These are phyloP conservation scores for Patiria pectinifera DNA, from an alignment of 53 echinoderm and acorn worm species.

Conservation along the genomic window DNA sequence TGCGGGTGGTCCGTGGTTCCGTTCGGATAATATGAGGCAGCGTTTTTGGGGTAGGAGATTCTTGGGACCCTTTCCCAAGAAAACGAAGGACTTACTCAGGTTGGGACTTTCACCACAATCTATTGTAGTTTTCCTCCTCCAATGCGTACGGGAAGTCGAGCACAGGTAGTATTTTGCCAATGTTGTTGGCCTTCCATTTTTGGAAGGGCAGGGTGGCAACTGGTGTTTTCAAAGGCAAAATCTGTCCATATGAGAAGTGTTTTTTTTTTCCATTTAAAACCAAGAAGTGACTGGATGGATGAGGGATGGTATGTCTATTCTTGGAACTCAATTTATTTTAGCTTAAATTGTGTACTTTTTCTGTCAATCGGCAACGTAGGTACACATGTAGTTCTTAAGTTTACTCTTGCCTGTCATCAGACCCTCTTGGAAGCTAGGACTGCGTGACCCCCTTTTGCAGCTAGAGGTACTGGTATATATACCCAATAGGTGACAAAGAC, in stretches of 20 bases:
- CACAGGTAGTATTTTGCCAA: no score
- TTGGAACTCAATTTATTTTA: background rate
- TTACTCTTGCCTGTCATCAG: background rate
- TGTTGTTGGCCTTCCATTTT: no score
- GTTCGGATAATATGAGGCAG: slow-evolving; percentile 14
- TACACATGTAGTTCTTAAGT: background rate
- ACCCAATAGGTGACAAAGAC: background rate
- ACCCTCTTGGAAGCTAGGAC: slow-evolving; percentile 6
- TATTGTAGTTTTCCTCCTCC: background rate
- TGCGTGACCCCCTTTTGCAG: background rate
- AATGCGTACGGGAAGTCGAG: no score
- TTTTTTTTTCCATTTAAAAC: no score
- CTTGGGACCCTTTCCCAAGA: background rate
- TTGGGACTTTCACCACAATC: background rate
- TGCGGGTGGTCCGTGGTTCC: slow-evolving; percentile 1
- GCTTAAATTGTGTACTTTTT: background rate
- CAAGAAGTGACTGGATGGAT: background rate
- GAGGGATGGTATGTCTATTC: background rate
- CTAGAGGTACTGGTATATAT: background rate
- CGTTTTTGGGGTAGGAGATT: background rate
- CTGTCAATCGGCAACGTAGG: background rate
- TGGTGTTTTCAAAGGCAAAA: no score
- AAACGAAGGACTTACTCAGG: background rate
- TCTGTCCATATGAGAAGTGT: no score
- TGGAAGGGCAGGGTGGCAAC: no score